These are phyloP conservation scores for Apostichopus japonicus DNA, from an alignment of 35 echinoderm and acorn worm species.

Conservation along the genomic window DNA sequence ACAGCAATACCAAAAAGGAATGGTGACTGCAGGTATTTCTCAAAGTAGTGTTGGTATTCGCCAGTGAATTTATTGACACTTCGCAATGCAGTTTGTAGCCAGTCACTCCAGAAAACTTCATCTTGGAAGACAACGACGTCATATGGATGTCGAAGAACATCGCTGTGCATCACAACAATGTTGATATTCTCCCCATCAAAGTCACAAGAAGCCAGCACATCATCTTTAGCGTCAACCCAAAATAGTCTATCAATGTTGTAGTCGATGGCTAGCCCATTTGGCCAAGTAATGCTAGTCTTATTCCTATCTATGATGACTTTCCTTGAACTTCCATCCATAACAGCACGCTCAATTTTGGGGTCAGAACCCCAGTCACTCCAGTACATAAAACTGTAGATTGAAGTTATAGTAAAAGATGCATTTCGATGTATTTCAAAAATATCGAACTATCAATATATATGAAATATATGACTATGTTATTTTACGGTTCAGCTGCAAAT, in stretches of 20 bases:
- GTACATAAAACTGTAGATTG: slow-evolving; percentile 73
- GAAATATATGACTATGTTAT: too few species aligned
- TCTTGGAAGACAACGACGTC: slow-evolving; percentile 89
- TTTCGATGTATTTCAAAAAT: too few species aligned
- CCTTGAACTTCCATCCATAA: slow-evolving; percentile 80
- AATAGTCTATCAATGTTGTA: slow-evolving; percentile 68
- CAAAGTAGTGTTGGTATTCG: slow-evolving; percentile 24
- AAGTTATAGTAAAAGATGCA: background rate
- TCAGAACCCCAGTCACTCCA: slow-evolving; percentile 92
- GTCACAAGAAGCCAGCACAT: slow-evolving; percentile 66
- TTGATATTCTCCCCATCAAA: slow-evolving; percentile 57
- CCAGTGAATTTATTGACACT: slow-evolving; percentile 91
- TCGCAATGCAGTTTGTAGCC: slow-evolving; percentile 63
- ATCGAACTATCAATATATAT: too few species aligned
- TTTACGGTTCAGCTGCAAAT: background rate
- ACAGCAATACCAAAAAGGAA: slow-evolving; percentile 75
- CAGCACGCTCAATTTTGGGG: slow-evolving; percentile 85
- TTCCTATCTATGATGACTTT: slow-evolving; percentile 48
- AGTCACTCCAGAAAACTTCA: slow-evolving; percentile 92
- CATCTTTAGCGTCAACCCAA: slow-evolving; percentile 88
- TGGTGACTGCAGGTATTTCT: slow-evolving; percentile 25
- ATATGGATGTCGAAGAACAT: slow-evolving; percentile 79
- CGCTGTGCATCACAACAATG: slow-evolving; percentile 47
- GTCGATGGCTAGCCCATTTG: slow-evolving; percentile 90
- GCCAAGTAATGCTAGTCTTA: slow-evolving; percentile 71